Percentiles rank a stretch among this genome's conserved stretches.
These are phyloP conservation scores for Malacosoma neustria DNA, from an alignment of 2,888 invertebrate genomes.

Conservation along the genomic window DNA sequence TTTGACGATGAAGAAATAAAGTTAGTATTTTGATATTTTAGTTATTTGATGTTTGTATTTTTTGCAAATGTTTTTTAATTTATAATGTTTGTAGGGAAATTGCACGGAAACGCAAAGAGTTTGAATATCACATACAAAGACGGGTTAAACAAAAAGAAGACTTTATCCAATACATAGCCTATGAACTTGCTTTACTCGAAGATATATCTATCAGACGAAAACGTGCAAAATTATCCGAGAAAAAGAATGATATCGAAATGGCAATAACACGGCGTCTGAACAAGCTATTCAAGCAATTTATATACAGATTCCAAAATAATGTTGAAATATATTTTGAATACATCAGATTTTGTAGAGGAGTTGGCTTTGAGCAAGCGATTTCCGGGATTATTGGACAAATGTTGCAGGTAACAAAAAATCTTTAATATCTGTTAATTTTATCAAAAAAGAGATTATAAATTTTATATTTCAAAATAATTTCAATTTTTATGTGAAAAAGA, in stretches of 20 bases:
- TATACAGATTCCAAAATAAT: constrained; percentile 81
- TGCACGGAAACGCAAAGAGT: constrained; percentile 79
- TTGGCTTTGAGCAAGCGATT: constrained; percentile 70
- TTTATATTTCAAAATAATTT: no score
- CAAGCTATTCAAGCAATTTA: constrained; percentile 81
- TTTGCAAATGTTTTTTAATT: no score
- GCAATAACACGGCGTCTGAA: constrained; percentile 82
- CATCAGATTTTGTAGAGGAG: constrained; percentile 85
- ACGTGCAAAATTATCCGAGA: constrained; percentile 71
- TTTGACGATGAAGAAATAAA: constrained; percentile 82
- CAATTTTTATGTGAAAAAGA: no score
- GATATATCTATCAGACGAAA: constrained; percentile 77
- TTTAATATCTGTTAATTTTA: no score
- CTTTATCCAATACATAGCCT: constrained; percentile 80
- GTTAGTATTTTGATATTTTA: constrained; percentile 68
- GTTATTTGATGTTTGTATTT: no score
- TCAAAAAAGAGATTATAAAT: no score
- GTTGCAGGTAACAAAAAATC: constrained; percentile 69
- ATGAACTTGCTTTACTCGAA: constrained; percentile 80
- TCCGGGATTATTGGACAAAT: constrained; percentile 76
- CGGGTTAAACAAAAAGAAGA: constrained; percentile 80
- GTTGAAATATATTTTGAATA: constrained; percentile 84
- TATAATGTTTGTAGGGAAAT: constrained; percentile 73
- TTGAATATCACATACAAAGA: constrained; percentile 83
- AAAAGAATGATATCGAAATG: constrained; percentile 79